Evolutionary conservation across 2,888 invertebrate genomes (phyloP).

Genomic region (Dinocampus coccinellae): DNA sequence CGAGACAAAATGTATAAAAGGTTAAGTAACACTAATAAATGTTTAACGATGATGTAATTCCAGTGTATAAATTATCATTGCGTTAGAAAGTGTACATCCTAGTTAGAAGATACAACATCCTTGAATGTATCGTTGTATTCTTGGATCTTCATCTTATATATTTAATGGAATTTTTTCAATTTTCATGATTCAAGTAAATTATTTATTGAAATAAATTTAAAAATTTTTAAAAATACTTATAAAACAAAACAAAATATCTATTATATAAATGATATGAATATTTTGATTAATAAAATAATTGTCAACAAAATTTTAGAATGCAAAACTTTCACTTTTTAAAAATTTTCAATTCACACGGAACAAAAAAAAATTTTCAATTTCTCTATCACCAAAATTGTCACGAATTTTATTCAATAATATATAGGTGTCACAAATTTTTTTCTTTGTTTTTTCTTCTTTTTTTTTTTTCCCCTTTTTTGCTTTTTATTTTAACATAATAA

Average conservation of each 20-base stretch:
- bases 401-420: background rate
- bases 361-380: background rate
- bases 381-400: background rate
- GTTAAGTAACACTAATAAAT: slow-evolving; percentile 23
- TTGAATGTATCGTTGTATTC: slow-evolving; percentile 19
- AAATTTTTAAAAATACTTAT: no score
- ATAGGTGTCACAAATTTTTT: background rate
- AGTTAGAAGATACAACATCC: slow-evolving; percentile 15
- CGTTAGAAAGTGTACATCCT: slow-evolving; percentile 44
- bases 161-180: slow-evolving; percentile 2
- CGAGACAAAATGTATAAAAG: slow-evolving; percentile 42
- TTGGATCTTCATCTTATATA: slow-evolving; percentile 20
- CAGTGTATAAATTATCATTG: slow-evolving; percentile 11
- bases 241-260: no score
- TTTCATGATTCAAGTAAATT: no score
- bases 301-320: no score
- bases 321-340: background rate
- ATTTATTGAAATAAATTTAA: no score
- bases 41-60: slow-evolving; percentile 39
- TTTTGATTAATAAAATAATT: no score
- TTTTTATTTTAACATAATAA: no score
- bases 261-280: no score
- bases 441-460: no score
- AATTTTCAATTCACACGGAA: background rate
- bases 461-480: no score